Percentiles rank a stretch among this genome's conserved stretches.
phyloP scores from a whole-genome alignment of 2,888 invertebrate species.

The Strigamia maritima region DNA sequence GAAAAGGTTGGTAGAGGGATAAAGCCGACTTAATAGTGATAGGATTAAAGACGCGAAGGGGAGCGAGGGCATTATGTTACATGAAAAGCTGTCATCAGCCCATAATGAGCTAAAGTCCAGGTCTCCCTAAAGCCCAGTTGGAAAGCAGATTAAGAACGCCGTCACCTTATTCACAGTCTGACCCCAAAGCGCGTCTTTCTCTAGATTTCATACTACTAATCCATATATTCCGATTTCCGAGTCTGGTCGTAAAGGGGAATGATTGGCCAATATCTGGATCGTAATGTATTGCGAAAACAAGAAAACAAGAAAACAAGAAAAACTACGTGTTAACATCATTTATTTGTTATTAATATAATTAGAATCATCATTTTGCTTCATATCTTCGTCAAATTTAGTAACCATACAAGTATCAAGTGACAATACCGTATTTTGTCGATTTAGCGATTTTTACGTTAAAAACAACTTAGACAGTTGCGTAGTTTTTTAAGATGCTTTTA shows the following conservation, averaged over 20 bases:
- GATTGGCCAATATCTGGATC: neutral
- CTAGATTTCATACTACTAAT: constrained; percentile 22
- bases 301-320: too few species aligned
- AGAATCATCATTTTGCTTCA: too few species aligned
- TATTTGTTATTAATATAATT: too few species aligned
- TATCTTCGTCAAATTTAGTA: too few species aligned
- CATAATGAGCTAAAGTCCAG: constrained; percentile 40
- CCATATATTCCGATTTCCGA: constrained; percentile 16
- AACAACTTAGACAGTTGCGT: too few species aligned
- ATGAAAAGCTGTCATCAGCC: constrained; percentile 40
- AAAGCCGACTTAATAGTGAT: constrained; percentile 39
- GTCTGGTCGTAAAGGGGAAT: neutral
- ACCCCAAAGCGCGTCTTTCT: constrained; percentile 16
- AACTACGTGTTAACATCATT: too few species aligned
- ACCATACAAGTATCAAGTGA: too few species aligned
- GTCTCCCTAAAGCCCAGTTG: constrained; percentile 35
- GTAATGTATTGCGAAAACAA: too few species aligned
- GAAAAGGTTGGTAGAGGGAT: constrained; percentile 28
- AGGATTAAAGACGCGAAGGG: constrained; percentile 37
- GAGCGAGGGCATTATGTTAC: constrained; percentile 39
- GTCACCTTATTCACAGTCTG: constrained; percentile 37
- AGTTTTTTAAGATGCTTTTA: too few species aligned
- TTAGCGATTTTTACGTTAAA: too few species aligned
- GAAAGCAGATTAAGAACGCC: constrained; percentile 38
- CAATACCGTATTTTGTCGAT: too few species aligned